Percentiles rank a stretch among this genome's conserved stretches.
Evolutionary conservation across 2,113 vertebrate species (phyloP).

Genomic region (Oophaga pumilio): DNA sequence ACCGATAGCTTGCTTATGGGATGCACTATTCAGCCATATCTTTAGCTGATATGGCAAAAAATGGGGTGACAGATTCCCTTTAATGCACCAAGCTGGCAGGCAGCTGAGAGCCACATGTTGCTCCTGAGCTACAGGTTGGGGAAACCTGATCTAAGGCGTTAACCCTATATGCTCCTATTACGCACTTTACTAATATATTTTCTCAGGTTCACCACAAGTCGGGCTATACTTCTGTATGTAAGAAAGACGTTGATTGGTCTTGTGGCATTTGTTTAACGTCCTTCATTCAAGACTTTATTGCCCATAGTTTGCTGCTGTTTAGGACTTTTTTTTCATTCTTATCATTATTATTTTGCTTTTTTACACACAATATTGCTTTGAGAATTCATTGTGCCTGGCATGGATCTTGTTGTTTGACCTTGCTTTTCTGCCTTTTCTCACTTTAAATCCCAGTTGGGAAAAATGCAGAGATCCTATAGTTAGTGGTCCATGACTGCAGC

Average conservation of each 20-base stretch:
- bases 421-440: background rate
- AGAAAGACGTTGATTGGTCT: background rate
- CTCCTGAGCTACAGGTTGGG: too few relatives aligned
- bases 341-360: background rate
- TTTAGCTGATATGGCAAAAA: too few relatives aligned
- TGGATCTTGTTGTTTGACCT: background rate
- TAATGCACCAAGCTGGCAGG: too few relatives aligned
- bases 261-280: background rate
- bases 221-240: background rate
- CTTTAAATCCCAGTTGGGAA: background rate
- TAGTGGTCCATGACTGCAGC: background rate
- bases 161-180: background rate
- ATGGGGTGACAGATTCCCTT: too few relatives aligned
- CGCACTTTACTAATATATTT: background rate
- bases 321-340: background rate
- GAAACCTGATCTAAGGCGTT: too few relatives aligned
- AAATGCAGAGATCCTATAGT: background rate
- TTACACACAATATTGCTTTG: background rate
- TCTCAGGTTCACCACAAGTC: background rate
- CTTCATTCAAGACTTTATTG: background rate
- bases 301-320: background rate
- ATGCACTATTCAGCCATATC: too few relatives aligned
- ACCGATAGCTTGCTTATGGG: too few relatives aligned
- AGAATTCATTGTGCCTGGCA: background rate
- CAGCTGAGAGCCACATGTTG: too few relatives aligned